phyloP scores from a whole-genome alignment of 2,888 invertebrate species.

The Tetragnatha montana region DNA sequence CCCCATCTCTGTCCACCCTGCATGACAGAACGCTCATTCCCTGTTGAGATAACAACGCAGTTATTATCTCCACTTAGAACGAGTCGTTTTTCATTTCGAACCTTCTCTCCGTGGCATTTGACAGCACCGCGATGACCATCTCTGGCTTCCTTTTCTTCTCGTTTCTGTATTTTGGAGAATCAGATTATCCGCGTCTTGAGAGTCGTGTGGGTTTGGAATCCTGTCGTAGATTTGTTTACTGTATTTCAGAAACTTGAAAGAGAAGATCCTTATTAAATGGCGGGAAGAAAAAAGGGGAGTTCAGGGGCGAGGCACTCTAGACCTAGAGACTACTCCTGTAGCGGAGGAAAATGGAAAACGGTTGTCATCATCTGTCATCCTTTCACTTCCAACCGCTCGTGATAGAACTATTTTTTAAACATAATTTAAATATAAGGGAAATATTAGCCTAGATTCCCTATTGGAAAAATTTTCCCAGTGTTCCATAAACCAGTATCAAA shows the following conservation, averaged over 20 bases:
- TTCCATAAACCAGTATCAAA: no score
- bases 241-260: neutral
- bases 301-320: no score
- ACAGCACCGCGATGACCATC: conserved; percentile 12
- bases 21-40: conserved; percentile 32
- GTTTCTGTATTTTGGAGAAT: neutral
- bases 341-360: no score
- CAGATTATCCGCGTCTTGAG: neutral
- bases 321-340: no score
- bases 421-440: no score
- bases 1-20: conserved; percentile 4
- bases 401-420: no score
- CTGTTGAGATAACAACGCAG: conserved; percentile 25
- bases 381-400: no score
- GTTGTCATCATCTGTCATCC: no score
- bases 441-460: no score
- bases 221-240: neutral
- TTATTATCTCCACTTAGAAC: conserved; percentile 28
- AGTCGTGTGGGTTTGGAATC: neutral
- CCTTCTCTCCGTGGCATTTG: neutral
- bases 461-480: no score
- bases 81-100: conserved; percentile 34
- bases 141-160: neutral
- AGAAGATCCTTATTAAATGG: no score
- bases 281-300: no score